These are phyloP conservation scores for Hipposideros larvatus DNA, from an alignment of 2,797 vertebrate genomes.

Conservation along the genomic window DNA sequence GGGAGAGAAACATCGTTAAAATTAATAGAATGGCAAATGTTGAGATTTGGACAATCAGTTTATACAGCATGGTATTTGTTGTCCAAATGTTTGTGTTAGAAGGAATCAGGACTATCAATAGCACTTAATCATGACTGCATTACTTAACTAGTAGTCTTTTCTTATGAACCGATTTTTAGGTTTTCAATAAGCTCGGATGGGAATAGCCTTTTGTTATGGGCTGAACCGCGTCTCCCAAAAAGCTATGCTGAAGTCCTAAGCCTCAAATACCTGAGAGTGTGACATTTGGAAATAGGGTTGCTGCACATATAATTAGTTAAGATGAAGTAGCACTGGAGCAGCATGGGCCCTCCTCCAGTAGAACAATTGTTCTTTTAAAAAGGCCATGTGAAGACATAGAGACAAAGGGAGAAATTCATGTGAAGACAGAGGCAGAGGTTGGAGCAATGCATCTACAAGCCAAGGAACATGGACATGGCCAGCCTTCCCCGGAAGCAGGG, in stretches of 20 bases:
- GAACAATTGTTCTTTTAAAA: background rate
- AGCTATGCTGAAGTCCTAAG: background rate
- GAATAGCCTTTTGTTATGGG: background rate
- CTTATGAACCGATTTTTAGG: background rate
- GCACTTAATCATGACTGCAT: background rate
- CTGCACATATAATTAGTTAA: background rate
- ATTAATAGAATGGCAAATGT: slow-evolving; percentile 31
- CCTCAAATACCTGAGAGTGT: background rate
- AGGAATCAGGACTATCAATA: slow-evolving; percentile 3
- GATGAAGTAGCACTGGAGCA: background rate
- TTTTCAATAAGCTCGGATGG: background rate
- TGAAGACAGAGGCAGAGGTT: background rate
- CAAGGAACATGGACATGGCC: background rate
- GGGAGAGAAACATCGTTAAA: slow-evolving; percentile 8
- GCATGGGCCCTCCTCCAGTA: background rate
- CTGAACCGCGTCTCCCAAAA: background rate
- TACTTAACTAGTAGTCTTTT: slow-evolving; percentile 28
- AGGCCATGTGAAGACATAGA: background rate
- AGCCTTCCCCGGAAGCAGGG: background rate
- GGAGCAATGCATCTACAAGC: background rate
- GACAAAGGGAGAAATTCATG: background rate
- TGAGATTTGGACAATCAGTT: slow-evolving; percentile 41
- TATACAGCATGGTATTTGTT: slow-evolving; percentile 40
- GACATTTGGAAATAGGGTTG: background rate
- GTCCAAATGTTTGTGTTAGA: slow-evolving; percentile 60